Conservation (phyloP, 92 coral and sea anemone genomes). For the Chrysogorgia sp. region DNA sequence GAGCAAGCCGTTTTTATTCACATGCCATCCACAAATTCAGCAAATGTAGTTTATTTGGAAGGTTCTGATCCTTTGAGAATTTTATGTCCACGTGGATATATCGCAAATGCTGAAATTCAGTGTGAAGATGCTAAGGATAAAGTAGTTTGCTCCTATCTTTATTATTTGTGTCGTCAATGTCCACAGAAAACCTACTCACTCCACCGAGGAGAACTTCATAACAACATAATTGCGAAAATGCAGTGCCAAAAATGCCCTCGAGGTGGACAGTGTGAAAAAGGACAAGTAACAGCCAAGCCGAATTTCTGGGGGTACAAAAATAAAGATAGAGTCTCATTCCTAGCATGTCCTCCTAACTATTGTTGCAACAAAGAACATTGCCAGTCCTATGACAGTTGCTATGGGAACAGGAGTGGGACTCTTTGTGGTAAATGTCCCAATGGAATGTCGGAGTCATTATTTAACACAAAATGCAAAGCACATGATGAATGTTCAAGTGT, state of each 20-base stretch:
- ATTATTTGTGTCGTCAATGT: constrained; percentile 12
- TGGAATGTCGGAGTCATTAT: constrained; percentile 32
- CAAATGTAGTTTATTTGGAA: too few species aligned
- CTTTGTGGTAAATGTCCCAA: constrained; percentile 23
- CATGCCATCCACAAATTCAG: too few species aligned
- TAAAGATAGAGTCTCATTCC: not conserved
- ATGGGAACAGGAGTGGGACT: constrained; percentile 36
- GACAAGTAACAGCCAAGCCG: constrained; percentile 13
- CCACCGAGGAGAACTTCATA: not conserved
- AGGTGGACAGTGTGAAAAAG: constrained; percentile 11
- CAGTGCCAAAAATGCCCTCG: too few species aligned
- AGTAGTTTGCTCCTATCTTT: not conserved
- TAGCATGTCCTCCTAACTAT: constrained; percentile 33
- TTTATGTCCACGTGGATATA: constrained; percentile 24
- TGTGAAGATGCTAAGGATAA: not conserved
- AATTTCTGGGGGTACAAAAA: too few species aligned
- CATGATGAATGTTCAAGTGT: not conserved
- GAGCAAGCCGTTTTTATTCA: too few species aligned
- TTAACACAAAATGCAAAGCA: constrained; percentile 10
- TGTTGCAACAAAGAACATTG: constrained; percentile 28
- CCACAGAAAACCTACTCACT: constrained; percentile 22
- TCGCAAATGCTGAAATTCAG: not conserved
- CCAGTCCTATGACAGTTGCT: constrained; percentile 14
- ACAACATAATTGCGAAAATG: not conserved
- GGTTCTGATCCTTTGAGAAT: not conserved